These are phyloP conservation scores for Pterophyllum scalare DNA, from an alignment of 2,113 vertebrate species.

Conservation along the genomic window DNA sequence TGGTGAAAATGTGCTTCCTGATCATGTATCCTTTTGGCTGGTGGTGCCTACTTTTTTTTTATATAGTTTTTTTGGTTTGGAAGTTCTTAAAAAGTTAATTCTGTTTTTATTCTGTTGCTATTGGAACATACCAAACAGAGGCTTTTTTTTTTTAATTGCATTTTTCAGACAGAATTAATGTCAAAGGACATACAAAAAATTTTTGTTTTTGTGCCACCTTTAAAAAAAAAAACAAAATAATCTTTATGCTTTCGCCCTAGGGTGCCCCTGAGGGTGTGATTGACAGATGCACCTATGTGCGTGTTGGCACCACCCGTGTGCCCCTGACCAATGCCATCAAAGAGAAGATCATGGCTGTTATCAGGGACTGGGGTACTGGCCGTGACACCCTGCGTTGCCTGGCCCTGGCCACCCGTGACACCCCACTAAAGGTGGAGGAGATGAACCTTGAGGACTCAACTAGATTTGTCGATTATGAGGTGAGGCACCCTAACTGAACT, in stretches of 20 bases:
- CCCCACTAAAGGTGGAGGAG: conserved; percentile 86
- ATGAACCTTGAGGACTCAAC: conserved; percentile 89
- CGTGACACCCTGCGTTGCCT: conserved; percentile 92
- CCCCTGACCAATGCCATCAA: conserved; percentile 83
- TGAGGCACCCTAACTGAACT: conserved; percentile 46
- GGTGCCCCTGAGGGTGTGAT: conserved; percentile 89
- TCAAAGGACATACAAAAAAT: neutral
- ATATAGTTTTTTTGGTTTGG: neutral
- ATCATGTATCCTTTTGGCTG: too few relatives aligned
- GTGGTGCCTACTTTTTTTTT: too few relatives aligned
- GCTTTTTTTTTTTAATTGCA: neutral
- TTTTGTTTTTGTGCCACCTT: neutral
- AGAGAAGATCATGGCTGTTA: conserved; percentile 86
- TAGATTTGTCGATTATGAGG: conserved; percentile 89
- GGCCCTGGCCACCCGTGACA: conserved; percentile 91
- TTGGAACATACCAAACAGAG: too few relatives aligned
- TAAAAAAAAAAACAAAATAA: neutral
- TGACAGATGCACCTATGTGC: conserved; percentile 89
- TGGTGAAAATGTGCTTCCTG: too few relatives aligned
- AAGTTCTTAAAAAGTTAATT: neutral
- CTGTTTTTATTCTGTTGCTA: neutral
- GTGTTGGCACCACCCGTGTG: conserved; percentile 89
- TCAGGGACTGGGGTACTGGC: conserved; percentile 93
- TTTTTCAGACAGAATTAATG: neutral
- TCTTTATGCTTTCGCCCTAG: conserved; percentile 45